phyloP scores from a whole-genome alignment of 1,140 invertebrate species.

The Pteromalus puparum region DNA sequence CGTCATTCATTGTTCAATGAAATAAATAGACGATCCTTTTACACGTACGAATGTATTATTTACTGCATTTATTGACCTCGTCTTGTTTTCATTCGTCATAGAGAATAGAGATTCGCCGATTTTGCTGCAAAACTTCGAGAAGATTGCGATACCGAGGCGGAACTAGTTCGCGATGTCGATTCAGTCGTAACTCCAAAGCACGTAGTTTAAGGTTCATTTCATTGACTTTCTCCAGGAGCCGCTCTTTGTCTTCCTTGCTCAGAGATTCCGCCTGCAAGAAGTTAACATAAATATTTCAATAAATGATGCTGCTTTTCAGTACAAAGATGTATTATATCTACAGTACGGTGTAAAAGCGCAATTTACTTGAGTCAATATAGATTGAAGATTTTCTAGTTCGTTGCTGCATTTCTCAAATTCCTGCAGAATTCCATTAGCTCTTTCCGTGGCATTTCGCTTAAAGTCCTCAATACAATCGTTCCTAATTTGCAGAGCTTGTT shows the following conservation, averaged over 20 bases:
- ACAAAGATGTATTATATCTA: neutral
- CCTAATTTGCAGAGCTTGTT: conserved; percentile 69
- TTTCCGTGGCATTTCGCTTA: conserved; percentile 72
- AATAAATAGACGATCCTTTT: conserved; percentile 50
- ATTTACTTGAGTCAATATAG: conserved; percentile 59
- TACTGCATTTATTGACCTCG: neutral
- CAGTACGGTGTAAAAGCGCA: neutral
- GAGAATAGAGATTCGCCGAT: conserved; percentile 44
- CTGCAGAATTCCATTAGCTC: conserved; percentile 76
- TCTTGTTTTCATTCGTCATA: conserved; percentile 5
- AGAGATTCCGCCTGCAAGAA: conserved; percentile 63
- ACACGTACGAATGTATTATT: conserved; percentile 19
- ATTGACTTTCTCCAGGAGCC: conserved; percentile 68
- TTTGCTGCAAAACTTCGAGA: conserved; percentile 53
- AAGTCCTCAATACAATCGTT: conserved; percentile 77
- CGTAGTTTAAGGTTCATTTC: conserved; percentile 69
- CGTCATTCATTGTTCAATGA: conserved; percentile 42
- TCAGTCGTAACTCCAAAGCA: conserved; percentile 71
- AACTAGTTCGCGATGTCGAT: conserved; percentile 68
- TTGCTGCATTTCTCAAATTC: conserved; percentile 71
- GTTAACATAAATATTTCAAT: neutral
- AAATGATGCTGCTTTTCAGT: neutral
- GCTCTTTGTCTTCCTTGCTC: conserved; percentile 69
- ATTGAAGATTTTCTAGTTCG: conserved; percentile 57
- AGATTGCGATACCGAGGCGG: conserved; percentile 64